Evolutionary conservation across 2,888 invertebrate species (phyloP).

Genomic region (Papilio elwesi): DNA sequence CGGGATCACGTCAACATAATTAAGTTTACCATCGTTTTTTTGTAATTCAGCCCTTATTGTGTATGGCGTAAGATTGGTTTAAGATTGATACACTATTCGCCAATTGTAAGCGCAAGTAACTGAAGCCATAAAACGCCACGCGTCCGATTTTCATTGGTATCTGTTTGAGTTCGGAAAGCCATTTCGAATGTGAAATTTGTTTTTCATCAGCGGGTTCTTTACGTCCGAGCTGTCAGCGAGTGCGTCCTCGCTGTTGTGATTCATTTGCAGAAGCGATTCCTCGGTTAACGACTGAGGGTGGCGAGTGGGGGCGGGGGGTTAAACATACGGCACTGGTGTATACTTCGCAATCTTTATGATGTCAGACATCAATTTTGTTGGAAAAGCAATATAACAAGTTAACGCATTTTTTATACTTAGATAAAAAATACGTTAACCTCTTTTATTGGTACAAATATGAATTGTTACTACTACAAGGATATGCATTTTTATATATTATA

Average conservation of each 20-base stretch:
- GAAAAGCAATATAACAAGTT: too few relatives aligned
- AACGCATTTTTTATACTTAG: too few relatives aligned
- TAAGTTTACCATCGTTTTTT: background rate
- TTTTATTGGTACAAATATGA: too few relatives aligned
- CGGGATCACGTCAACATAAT: slow-evolving; percentile 18
- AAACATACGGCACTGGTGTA: background rate
- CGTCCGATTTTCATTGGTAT: slow-evolving; percentile 79
- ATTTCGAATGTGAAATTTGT: slow-evolving; percentile 76
- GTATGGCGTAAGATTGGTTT: slow-evolving; percentile 30
- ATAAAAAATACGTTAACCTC: too few relatives aligned
- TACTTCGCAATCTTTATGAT: background rate
- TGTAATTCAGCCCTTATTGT: slow-evolving; percentile 29
- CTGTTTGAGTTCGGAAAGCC: slow-evolving; percentile 78
- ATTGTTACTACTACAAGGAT: too few relatives aligned
- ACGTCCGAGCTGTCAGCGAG: slow-evolving; percentile 75
- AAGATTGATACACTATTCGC: slow-evolving; percentile 20
- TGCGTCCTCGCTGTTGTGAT: slow-evolving; percentile 69
- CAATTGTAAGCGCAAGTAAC: slow-evolving; percentile 41
- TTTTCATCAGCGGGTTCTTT: slow-evolving; percentile 78
- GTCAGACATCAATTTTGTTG: background rate
- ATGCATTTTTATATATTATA: too few relatives aligned
- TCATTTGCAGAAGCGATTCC: slow-evolving; percentile 74
- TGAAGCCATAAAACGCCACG: slow-evolving; percentile 65
- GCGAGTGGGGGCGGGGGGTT: slow-evolving; percentile 58
- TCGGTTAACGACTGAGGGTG: slow-evolving; percentile 61